Base-by-base conservation (phyloP, 2,888 invertebrate genomes). In the Leucophora obtusa region DNA sequence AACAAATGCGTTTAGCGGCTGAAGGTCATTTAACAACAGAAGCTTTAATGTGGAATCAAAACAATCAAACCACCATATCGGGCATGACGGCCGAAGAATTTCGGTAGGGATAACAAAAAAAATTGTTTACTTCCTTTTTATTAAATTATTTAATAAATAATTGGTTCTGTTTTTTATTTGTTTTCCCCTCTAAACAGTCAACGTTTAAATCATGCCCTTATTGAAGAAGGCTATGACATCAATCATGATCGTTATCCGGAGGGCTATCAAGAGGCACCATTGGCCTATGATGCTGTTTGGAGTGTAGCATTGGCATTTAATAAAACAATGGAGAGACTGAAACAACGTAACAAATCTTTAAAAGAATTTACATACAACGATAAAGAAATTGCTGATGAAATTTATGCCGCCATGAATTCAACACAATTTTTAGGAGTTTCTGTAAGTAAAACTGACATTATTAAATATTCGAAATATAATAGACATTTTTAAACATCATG, bases 211-310 rank as follows among this genome's bases (percentile, higher is more conserved):
- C 93, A 94, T 84, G 94, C 94, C 76, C 92, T 98, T 69, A 93
- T 94, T 72, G 93, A 94, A 74, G 94, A 94, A 75, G 95, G 96
- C 38, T 96, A 95, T 90, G 96, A 97, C 88, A 95, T 97, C 84
- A 96, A 95, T 88, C 95, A 96, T 81, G 95, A 95, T 87, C 93
- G 95, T 82, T 96, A 94, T 90, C 97, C 97, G 3, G 97, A 96
- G 89, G 98, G 98, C 11, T 98, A 98, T 91, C 97, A 97, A 88
- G 99, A 99, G 91, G 99, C 99, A 8, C 99, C 99, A 0, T 91
- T 99, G 73, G 99, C 99, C 58, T 99, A 99, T 89, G 99, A 99
- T 91, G 99, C 99, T 10, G 97, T 99, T 62, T 99, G 99, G 99
- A 97, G 99, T 51, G 95, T 99, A 38, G 99, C 99, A 50, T 91